phyloP scores from a whole-genome alignment of 1,140 invertebrate genomes.

The Pseudomyrmex cubaensis region DNA sequence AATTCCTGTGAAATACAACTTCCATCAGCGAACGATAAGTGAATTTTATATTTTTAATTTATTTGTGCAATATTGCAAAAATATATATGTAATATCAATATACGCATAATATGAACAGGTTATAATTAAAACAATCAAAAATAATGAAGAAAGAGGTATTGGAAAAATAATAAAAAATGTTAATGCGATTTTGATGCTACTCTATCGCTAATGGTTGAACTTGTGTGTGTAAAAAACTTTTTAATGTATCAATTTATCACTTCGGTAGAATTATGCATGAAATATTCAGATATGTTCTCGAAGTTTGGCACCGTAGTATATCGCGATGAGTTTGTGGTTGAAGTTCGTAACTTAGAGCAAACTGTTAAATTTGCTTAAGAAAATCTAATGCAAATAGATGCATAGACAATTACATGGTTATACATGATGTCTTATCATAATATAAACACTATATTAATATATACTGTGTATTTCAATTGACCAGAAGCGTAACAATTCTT shows the following conservation, averaged over 20 bases:
- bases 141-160: too few species aligned
- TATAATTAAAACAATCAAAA: too few species aligned
- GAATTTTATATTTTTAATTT: too few species aligned
- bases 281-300: constrained; percentile 42
- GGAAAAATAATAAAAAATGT: too few species aligned
- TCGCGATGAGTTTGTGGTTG: constrained; percentile 19
- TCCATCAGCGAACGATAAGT: too few species aligned
- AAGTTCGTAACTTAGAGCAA: constrained; percentile 19
- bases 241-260: constrained; percentile 29
- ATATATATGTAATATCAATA: too few species aligned
- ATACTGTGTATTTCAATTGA: too few species aligned
- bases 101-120: too few species aligned
- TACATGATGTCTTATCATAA: neutral
- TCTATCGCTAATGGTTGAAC: neutral
- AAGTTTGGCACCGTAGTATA: constrained; percentile 17
- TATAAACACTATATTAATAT: too few species aligned
- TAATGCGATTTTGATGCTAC: neutral
- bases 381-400: constrained; percentile 45
- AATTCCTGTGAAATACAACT: too few species aligned
- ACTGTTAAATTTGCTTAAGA: constrained; percentile 40
- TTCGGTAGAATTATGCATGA: constrained; percentile 10
- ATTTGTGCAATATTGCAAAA: too few species aligned
- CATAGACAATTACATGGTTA: constrained; percentile 13
- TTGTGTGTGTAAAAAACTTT: constrained; percentile 12
- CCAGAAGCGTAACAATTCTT: too few species aligned